Evolutionary conservation across 2,888 invertebrate species (phyloP).

Genomic region (Tenthredo scrophulariae): DNA sequence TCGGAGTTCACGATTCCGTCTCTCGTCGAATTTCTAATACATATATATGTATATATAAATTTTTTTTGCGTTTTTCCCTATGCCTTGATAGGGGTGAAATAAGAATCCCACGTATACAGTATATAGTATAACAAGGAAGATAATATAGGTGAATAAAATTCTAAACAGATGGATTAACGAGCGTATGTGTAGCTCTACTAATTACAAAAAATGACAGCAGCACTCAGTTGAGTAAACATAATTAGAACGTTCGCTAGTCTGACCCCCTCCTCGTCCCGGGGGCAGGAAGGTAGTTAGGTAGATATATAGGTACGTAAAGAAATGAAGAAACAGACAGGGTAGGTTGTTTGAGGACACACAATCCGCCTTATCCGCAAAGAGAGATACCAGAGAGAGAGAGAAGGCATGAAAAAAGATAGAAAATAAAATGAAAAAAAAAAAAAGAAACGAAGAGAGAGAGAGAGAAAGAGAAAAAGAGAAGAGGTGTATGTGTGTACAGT

Average conservation of each 20-base stretch:
- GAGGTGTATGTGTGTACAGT: neutral
- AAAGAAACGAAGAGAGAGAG: neutral
- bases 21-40: neutral
- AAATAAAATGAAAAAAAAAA: neutral
- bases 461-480: neutral
- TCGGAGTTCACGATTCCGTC: neutral
- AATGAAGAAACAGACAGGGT: constrained; percentile 70
- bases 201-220: constrained; percentile 65
- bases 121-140: too few species aligned
- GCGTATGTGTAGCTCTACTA: neutral
- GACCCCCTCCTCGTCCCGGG: neutral
- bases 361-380: constrained; percentile 68
- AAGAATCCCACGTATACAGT: too few species aligned
- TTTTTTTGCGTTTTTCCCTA: too few species aligned
- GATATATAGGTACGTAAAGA: constrained; percentile 55
- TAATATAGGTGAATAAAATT: neutral
- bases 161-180: constrained; percentile 18
- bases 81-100: neutral
- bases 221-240: constrained; percentile 76
- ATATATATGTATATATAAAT: too few species aligned
- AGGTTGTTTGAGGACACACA: constrained; percentile 76
- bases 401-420: neutral
- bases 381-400: neutral
- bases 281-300: neutral
- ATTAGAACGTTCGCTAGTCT: constrained; percentile 67